Base-by-base conservation (phyloP, 2,888 invertebrate species). In the Spialia ferax region DNA sequence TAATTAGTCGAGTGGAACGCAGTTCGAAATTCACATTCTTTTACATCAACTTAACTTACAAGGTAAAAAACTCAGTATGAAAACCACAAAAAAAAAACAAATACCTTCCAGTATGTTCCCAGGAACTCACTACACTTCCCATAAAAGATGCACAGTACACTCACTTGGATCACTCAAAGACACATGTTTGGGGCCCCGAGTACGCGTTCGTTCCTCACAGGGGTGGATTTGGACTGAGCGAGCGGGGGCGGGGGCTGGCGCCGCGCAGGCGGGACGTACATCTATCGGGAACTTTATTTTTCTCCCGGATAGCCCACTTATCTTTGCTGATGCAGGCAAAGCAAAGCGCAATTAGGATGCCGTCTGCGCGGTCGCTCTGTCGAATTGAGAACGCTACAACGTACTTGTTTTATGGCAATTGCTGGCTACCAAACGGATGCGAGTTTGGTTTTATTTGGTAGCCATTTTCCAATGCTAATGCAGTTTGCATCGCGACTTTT, bases 221-320 rank as follows among this genome's bases (percentile, higher is more conserved):
- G 74, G 73, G 74, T 66, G 56, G 70, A 62, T 72, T 71, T 68
- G 64, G 71, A 76, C 78, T 78, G 76, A 71, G 70, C 38, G 70
- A 57, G 56, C 57, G 64, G 69, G 69, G 68, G 54, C 66, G 61
- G 72, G 71, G 71, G 55, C 55, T 26, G 70, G 75, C 72, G 73
- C 69, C 75, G 75, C 77, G 76, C 76, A 75, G 75, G 78, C 75
- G 75, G 74, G 69, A 70, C 69, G 69, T 22, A 61, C 54, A 74
- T 63, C 70, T 54, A 71, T 70, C 71, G 70, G 73, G 70, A 76
- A 78, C 77, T 79, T 74, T 78, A 78, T 79, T 79, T 79, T 79
- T 78, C 77, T 75, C 75, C 73, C 75, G 75, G 74, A 78, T 77
- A 74, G 77, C 73, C 78, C 78, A 77, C 79, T 80, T 79, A 78